Evolutionary conservation across 2,113 vertebrate species (phyloP), one percentile per base, ranked within the genome.

Genomic region (Muscicapa adusta): DNA sequence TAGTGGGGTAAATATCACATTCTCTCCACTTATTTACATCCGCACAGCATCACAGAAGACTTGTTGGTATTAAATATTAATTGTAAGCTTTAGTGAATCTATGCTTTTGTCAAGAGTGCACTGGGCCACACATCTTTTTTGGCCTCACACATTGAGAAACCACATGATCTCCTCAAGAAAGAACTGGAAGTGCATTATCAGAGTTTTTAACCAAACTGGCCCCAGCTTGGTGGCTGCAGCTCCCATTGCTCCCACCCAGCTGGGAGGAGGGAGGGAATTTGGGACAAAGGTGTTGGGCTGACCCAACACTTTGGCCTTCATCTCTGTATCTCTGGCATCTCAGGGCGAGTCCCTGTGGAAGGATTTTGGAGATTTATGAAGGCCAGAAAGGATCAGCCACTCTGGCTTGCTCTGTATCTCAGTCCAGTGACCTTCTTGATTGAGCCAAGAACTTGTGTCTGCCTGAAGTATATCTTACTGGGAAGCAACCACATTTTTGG

Each of bases 1-100:
- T 97, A 54, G 95, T 93, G 97, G 96, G 97, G 97, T 98, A 98
- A 98, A 98, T 98, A 98, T 98, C 98, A 98, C 97, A 76, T 98
- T 98, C 97, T 97, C 97, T 97, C 98, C 97, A 98, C 98, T 98
- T 98, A 98, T 98, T 98, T 98, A 98, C 98, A 98, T 98, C 98
- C 98, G 91, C 94, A 95, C 89, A 93, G 94, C 94, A 98, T 97
- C 98, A 96, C 97, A 94, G 97, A 98, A 98, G 97, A 96, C 98
- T 98, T 97, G 97, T 97, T 95, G 92, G 73, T 96, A 98, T 98
- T 92, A 98, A 98, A 98, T 98, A 98, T 98, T 98, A 97, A 98
- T 98, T 89, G 93, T 93, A 12, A 96, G 90, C 97, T 97, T 97
- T 96, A 97, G 97, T 97, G 97, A 98, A 98, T 97, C 97, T 97